A percentile compares a stretch with the other conserved stretches of the same genome.
These are phyloP conservation scores for Diarsia dahlii DNA, from an alignment of 2,888 invertebrate species.

Conservation along the genomic window DNA sequence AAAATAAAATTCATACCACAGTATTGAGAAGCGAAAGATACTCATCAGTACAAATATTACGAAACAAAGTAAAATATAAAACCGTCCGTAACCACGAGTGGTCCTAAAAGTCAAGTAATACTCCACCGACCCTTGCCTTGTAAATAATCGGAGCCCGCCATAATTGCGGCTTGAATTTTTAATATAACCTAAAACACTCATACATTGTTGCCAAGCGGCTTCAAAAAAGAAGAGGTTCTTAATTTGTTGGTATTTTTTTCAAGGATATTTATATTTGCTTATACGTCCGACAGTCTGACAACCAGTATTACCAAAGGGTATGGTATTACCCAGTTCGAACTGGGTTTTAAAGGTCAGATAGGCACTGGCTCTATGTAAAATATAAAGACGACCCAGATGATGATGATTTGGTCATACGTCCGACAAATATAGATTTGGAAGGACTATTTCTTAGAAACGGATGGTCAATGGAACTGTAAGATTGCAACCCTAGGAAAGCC, in stretches of 20 bases:
- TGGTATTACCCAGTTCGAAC: too few relatives aligned
- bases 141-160: constrained; percentile 28
- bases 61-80: constrained; percentile 29
- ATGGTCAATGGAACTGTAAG: neutral
- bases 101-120: constrained; percentile 37
- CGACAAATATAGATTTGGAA: too few relatives aligned
- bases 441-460: too few relatives aligned
- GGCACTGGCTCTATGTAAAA: too few relatives aligned
- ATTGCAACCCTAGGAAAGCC: neutral
- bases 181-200: constrained; percentile 35
- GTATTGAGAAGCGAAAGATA: too few relatives aligned
- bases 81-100: constrained; percentile 18
- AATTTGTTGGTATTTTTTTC: neutral
- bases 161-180: constrained; percentile 63
- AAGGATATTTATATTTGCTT: neutral
- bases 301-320: too few relatives aligned
- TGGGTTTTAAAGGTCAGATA: too few relatives aligned
- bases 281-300: neutral
- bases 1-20: neutral
- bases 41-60: neutral
- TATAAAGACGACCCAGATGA: too few relatives aligned
- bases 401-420: too few relatives aligned
- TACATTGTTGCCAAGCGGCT: constrained; percentile 1
- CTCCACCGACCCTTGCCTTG: constrained; percentile 12
- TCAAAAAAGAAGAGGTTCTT: neutral